Base-by-base conservation (phyloP, 2,888 invertebrate genomes). In the Eupithecia vulgata region DNA sequence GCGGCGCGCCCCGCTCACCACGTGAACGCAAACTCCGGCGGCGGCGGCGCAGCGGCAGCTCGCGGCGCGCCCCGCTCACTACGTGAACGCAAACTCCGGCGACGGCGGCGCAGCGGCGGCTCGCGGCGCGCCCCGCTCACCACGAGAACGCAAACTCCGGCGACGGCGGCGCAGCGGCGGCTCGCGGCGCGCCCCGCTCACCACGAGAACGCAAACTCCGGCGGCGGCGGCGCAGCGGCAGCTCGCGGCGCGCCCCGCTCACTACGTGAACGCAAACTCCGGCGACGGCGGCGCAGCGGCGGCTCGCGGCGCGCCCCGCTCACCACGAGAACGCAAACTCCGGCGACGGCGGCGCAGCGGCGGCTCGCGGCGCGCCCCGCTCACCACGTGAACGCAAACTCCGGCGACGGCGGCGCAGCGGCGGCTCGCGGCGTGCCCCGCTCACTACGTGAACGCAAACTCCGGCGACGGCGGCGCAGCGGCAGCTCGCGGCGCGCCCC, bases 381-480 rank as follows among this genome's bases (percentile, higher is more conserved):
- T 72, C 87, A 89, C 91, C 92, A 93, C 91, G 93, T 92, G 91
- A 91, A 90, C 72, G 88, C 89, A 90, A 93, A 91, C 88, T 92
- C 90, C 77, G 92, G 92, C 83, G 93, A 91, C 92, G n/a, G n/a
- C n/a, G n/a, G n/a, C n/a, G n/a, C 93, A 92, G 83, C 92, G 90
- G 84, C 35, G 62, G 64, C 37, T 70, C 59, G 25, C 35, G 77
- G 67, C 72, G 78, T 78, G 67, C 59, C 78, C 69, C 79, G 78
- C 37, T 72, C 87, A 89, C 91, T 93, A 93, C 91, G 93, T 92
- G 91, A 91, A 90, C 72, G 88, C 89, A 90, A 93, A 91, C 88
- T 92, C 90, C 77, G 92, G 92, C 83, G 93, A 91, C 92, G n/a
- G n/a, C n/a, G n/a, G n/a, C n/a, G n/a, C 93, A 92, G 83, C 92